Base-by-base conservation (phyloP, 2,113 vertebrate genomes). In the Vombatus ursinus region DNA sequence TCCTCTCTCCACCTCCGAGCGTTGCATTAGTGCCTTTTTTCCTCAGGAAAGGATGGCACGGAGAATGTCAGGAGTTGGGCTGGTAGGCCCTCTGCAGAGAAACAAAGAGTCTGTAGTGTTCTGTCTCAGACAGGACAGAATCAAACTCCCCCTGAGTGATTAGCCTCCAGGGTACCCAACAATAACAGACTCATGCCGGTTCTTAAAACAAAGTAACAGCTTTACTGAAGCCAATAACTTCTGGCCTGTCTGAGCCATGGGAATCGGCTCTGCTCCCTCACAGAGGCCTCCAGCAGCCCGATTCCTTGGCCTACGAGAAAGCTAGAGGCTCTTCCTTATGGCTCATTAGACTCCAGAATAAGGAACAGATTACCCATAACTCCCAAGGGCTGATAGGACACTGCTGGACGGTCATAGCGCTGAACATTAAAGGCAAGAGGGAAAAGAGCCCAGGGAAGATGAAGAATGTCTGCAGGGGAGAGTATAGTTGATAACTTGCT, bases 141-240 rank as follows among this genome's bases (percentile, higher is more conserved):
- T 97, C 97, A 97, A 50, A 93, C 96, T 95, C 95, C 91, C 89
- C 96, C 91, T 94, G 97, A 97, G 92, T 96, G 98, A 97, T 97
- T 95, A 96, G 96, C 95, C 97, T 97, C 97, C 96, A 92, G 97
- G 94, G 97, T 94, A 93, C 96, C 68, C 96, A 97, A 96, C 92
- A 95, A 96, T 95, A 97, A 97, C 97, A 98, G 97, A 96, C 95
- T 96, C 97, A 94, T 10, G 95, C 95, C 28, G 93, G 92, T 94
- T 97, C 96, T 96, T 95, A 96, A 98, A 98, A 97, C 95, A 97
- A 96, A 96, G 96, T 93, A 92, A 97, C 96, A 96, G 94, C 96
- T 96, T 97, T 95, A 92, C 47, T 23, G 19, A 93, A 95, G 97
- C 95, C 95, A 96, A 0, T 91, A 94, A 97, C 97, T 97, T 96